These are phyloP conservation scores for Oligia strigilis DNA, from an alignment of 2,888 invertebrate species.

Conservation along the genomic window DNA sequence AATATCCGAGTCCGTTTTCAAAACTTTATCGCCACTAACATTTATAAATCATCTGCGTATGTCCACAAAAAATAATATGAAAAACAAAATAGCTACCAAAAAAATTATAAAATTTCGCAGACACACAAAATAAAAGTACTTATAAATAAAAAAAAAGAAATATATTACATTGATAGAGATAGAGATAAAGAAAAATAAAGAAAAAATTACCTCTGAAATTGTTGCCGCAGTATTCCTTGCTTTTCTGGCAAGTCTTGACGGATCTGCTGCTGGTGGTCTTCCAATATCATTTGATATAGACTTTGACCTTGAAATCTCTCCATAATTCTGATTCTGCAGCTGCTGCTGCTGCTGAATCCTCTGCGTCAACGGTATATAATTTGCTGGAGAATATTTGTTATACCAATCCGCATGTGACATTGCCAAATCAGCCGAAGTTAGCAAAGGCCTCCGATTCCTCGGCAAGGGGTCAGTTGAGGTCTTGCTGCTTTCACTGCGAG, in stretches of 20 bases:
- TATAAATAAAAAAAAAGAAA: conserved; percentile 42
- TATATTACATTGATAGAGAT: conserved; percentile 47
- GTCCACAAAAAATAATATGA: not conserved
- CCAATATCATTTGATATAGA: conserved; percentile 91
- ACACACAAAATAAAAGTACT: conserved; percentile 68
- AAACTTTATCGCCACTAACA: not conserved
- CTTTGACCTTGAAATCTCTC: conserved; percentile 88
- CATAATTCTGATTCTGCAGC: conserved; percentile 78
- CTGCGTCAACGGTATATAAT: conserved; percentile 92
- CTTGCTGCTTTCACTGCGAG: conserved; percentile 89
- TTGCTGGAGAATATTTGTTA: conserved; percentile 94
- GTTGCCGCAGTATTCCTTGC: conserved; percentile 82
- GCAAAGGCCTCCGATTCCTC: conserved; percentile 82
- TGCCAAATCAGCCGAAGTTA: conserved; percentile 88
- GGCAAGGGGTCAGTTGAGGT: conserved; percentile 82
- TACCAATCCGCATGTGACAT: conserved; percentile 93
- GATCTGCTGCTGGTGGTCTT: conserved; percentile 83
- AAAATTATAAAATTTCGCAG: conserved; percentile 74
- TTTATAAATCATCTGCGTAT: conserved; percentile 27
- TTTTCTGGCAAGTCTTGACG: conserved; percentile 78
- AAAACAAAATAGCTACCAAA: not conserved
- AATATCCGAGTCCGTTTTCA: not conserved
- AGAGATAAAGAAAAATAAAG: not conserved
- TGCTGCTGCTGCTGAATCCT: conserved; percentile 79
- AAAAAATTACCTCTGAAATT: conserved; percentile 82